Evolutionary conservation across 2,797 vertebrate species (phyloP), one percentile per base, ranked within the genome.

Genomic region (Anisognathus igniventris): DNA sequence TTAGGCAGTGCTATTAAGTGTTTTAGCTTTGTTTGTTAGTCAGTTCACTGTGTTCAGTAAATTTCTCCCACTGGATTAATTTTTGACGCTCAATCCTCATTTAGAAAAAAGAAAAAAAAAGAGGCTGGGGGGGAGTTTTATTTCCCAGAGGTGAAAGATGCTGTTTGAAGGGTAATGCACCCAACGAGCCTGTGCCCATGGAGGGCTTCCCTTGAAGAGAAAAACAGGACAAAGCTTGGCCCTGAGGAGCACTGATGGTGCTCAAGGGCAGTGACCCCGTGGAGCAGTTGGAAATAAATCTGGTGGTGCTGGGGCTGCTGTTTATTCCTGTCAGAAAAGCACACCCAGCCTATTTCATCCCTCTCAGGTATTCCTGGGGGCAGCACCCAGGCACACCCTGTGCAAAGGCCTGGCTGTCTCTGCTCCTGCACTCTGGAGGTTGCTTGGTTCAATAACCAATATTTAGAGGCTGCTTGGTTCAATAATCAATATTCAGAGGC

Each of bases 61-160:
- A 64, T 71, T 40, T 60, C 12, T 66, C 19, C 40, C 31, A 4
- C 5, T 86, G 12, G 50, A 47, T 58, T 83, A 35, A 17, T 60
- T 93, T 64, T 57, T 74, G 48, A 48, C 27, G 17, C 30, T 70
- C 14, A 14, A 17, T 62, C 18, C 6, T 70, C 27, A 48, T 40
- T 62, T 37, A 19, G 27, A 17, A 3, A 10, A 10, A 35, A 44
- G 27, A 2, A 14, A 25, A 2, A 2, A 1, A 2, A 21, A 9
- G 12, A 1, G 5, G 19, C 3, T 0, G 1, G 1, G 5, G 7
- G 3, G 2, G 10, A 54, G 1, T 54, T 33, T 76, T 66, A n/a
- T 66, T 86, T 86, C 28, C n/a, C 12, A n/a, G 54, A 13, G 22
- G 35, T 42, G 61, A 53, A 48, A 5, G 40, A 15, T 13, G 2